Conservation (phyloP, 2,888 invertebrate genomes). For the Nomada flava region DNA sequence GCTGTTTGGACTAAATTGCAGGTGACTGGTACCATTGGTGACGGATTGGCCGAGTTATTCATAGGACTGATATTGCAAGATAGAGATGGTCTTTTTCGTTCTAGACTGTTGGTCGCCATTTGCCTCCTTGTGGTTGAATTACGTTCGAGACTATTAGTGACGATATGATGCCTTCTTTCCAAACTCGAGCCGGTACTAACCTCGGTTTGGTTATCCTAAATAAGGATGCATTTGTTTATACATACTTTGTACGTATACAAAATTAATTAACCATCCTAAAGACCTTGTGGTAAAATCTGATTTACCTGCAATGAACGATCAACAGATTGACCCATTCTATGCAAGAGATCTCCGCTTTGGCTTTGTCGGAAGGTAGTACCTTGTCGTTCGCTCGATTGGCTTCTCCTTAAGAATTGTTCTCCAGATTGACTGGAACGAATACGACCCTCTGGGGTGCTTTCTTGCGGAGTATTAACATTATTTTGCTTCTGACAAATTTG, state of each 20-base stretch:
- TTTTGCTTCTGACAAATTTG: conserved; percentile 82
- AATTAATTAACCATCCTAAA: background rate
- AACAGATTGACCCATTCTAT: conserved; percentile 81
- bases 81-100: conserved; percentile 80
- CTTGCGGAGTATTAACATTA: conserved; percentile 69
- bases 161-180: conserved; percentile 81
- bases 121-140: conserved; percentile 81
- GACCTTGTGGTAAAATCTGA: background rate
- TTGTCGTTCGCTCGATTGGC: conserved; percentile 81
- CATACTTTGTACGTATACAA: background rate
- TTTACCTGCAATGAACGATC: conserved; percentile 80
- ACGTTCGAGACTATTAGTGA: conserved; percentile 82
- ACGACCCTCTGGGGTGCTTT: conserved; percentile 77
- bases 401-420: conserved; percentile 80
- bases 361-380: conserved; percentile 80
- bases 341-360: conserved; percentile 82
- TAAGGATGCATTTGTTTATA: background rate
- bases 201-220: conserved; percentile 78
- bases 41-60: conserved; percentile 79
- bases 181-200: conserved; percentile 76
- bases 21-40: conserved; percentile 82
- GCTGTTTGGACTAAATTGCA: conserved; percentile 81
- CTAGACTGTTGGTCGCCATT: conserved; percentile 81
- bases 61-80: conserved; percentile 73
- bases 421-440: conserved; percentile 81